phyloP scores from a whole-genome alignment of 2,797 vertebrate genomes.

The Acanthornis magna region DNA sequence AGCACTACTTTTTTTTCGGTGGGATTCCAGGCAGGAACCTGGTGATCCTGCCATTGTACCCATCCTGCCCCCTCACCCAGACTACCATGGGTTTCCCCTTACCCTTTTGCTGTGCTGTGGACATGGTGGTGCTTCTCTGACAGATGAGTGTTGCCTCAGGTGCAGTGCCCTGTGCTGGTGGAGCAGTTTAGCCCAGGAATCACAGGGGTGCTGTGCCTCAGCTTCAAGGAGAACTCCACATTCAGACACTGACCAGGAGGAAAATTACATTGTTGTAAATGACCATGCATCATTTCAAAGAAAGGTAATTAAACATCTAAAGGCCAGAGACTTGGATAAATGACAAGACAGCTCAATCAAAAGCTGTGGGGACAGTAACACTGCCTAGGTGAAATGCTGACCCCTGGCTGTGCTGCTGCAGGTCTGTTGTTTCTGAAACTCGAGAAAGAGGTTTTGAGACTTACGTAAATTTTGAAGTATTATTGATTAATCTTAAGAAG shows the following conservation, averaged over 20 bases:
- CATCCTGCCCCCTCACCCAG: not conserved
- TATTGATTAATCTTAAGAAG: not conserved
- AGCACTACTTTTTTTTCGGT: not conserved
- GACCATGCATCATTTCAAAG: not conserved
- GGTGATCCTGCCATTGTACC: not conserved
- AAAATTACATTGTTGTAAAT: not conserved
- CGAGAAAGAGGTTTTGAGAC: not conserved
- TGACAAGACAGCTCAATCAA: not conserved
- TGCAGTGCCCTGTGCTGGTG: rapidly evolving
- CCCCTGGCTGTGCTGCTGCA: not conserved
- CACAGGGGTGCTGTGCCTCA: not conserved
- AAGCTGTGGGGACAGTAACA: not conserved
- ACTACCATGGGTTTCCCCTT: not conserved
- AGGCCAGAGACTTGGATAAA: not conserved
- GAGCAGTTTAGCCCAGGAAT: not conserved
- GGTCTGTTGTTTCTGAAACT: not conserved
- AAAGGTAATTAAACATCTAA: not conserved
- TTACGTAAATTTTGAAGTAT: not conserved
- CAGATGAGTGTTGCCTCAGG: not conserved
- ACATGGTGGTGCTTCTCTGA: not conserved
- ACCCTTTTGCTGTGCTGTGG: not conserved
- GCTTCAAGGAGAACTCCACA: not conserved
- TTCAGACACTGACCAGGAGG: not conserved
- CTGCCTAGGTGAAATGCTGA: not conserved
- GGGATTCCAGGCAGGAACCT: not conserved